Evolutionary conservation across 1,140 invertebrate genomes (phyloP), one percentile per base, ranked within the genome.

Genomic region (Temnothorax curvispinosus): DNA sequence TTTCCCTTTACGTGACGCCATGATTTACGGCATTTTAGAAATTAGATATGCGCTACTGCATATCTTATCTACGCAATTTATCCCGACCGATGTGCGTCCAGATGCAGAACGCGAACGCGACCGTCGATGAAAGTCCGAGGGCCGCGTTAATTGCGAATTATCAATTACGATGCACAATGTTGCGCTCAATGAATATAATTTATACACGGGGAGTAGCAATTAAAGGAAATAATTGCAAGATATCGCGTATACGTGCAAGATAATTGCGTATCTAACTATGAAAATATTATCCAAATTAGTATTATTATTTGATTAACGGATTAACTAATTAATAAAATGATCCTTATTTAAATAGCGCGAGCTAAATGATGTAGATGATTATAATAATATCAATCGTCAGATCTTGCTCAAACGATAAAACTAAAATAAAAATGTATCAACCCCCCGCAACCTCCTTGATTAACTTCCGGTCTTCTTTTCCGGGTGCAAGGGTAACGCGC

Each of bases 1-100:
- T 84, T 75, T 84, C 80, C 80, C 80, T 84, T 84, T 84, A 84
- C 54, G 69, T 75, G 80, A 84, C 80, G 74, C 80, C 80, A 35
- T 84, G 75, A 84, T 84, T 84, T 44, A 62, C 32, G 67, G 18
- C 54, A 60, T 84, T 84, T 75, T 84, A 84, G 69, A 75, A 74
- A 84, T 75, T 84, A 27, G 80, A 84, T 41, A 75, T 62, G 80
- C 80, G 80, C 80, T 74, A 60, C 54, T 58, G 69, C 69, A 50
- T 84, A 60, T 75, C 80, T 84, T 60, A 84, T 84, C 69, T 84
- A 41, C 54, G 38, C 15, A n/a, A n/a, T 60, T 75, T 84, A 84
- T 84, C 80, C 27, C 18, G 27, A 9, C 54, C 64, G 50, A 21
- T 58, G 50, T 47, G 18, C 27, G 50, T 82, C 52, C 27, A 47